phyloP scores from a whole-genome alignment of 2,888 invertebrate genomes.

The Amblyjoppa fuscipennis region DNA sequence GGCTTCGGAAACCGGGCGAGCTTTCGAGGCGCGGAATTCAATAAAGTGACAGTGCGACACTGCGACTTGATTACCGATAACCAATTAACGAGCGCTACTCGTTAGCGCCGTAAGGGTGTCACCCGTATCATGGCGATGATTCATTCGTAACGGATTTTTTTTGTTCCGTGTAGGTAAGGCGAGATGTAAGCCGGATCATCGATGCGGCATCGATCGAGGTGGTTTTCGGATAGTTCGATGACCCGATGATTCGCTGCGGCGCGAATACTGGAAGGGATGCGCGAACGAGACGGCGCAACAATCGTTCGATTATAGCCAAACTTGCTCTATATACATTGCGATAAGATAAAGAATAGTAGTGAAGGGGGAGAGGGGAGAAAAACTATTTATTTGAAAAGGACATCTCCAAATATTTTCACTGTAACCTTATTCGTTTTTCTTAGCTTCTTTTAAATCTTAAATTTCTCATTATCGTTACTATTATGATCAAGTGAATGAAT shows the following conservation, averaged over 20 bases:
- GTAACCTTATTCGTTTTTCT: too few relatives aligned
- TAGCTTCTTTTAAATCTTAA: too few relatives aligned
- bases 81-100: background rate
- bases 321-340: background rate
- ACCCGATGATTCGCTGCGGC: background rate
- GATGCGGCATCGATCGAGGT: background rate
- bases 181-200: background rate
- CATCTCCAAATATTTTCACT: too few relatives aligned
- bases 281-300: too few relatives aligned
- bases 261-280: background rate
- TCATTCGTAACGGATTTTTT: background rate
- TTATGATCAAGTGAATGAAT: too few relatives aligned
- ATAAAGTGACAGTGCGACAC: background rate
- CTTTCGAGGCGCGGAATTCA: background rate
- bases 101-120: background rate
- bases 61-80: background rate
- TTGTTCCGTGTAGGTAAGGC: background rate
- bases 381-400: too few relatives aligned
- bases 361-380: too few relatives aligned
- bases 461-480: too few relatives aligned
- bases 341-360: too few relatives aligned
- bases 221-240: constrained; percentile 9
- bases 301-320: too few relatives aligned
- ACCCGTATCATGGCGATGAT: background rate
- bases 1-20: background rate